These are phyloP conservation scores for Penaeus vannamei DNA, from an alignment of 1,140 invertebrate species.

Conservation along the genomic window DNA sequence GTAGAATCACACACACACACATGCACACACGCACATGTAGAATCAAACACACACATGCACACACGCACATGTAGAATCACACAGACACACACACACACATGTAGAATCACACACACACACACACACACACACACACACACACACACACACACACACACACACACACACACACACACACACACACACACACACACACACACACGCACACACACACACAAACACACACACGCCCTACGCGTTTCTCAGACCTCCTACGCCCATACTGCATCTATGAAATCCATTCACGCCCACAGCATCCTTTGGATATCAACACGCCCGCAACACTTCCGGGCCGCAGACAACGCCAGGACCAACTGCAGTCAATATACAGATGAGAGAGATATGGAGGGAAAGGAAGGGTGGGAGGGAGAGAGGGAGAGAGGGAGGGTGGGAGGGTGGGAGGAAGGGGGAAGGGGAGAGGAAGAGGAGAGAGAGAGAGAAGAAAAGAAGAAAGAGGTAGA, in stretches of 20 bases:
- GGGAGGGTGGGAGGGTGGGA: neutral
- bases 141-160: neutral
- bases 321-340: neutral
- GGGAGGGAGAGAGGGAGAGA: neutral
- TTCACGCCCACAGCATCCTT: neutral
- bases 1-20: too few relatives aligned
- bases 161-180: neutral
- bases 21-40: too few relatives aligned
- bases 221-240: neutral
- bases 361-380: neutral
- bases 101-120: neutral
- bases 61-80: too few relatives aligned
- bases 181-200: neutral
- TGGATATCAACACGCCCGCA: neutral
- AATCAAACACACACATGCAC: too few relatives aligned
- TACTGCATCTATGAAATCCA: neutral
- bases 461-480: neutral
- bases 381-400: neutral
- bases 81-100: too few relatives aligned
- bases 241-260: neutral
- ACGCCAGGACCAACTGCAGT: neutral
- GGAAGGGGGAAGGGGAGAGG: neutral
- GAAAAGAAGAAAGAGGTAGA: neutral
- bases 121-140: neutral
- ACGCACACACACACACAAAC: neutral